Base-by-base conservation (phyloP, 2,797 vertebrate genomes). In the Alauda arvensis region DNA sequence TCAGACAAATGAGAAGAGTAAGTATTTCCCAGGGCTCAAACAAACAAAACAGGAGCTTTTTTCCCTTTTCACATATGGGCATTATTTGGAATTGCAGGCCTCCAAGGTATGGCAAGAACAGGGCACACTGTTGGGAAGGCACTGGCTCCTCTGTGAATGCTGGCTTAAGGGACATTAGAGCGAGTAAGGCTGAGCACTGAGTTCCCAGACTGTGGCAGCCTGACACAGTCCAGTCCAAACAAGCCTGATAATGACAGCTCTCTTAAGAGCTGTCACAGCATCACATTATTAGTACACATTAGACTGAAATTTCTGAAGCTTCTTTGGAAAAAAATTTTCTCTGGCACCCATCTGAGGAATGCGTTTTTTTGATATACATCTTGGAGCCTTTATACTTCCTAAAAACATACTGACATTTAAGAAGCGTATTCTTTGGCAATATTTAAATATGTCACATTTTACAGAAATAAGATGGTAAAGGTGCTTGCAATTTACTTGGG, bases 351-450 rank as follows among this genome's bases (percentile, higher is more conserved):
- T 81, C 39, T 78, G 60, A 49, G 57, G 28, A 89, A 81, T 69
- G 53, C 51, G 65, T 6, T 8, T 70, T 81, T 87, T 70, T 70
- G 23, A 89, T 56, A 52, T 49, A 62, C 10, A 18, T 71, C 71
- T 82, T 70, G 34, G 23, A 87, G 48, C 18, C 39, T 87, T 92
- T 84, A 53, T 55, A 33, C 80, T 93, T 85, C 71, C 45, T 88
- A 59, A 86, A 94, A 93, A 70, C 66, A 75, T 55, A 59, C 18
- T 93, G 92, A 93, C 69, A 87, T 95, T 95, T 93, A 94, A 74
- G 56, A 87, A 89, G 65, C 33, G 7, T 70, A 43, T 79, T 88
- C 88, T 82, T 83, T 65, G 67, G 75, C 92, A 87, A 70, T 83
- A 52, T 85, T 82, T 77, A 92, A 92, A 83, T 74, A 79, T 2